Evolutionary conservation across 2,113 vertebrate genomes (phyloP).

Genomic region (Alouatta palliata): DNA sequence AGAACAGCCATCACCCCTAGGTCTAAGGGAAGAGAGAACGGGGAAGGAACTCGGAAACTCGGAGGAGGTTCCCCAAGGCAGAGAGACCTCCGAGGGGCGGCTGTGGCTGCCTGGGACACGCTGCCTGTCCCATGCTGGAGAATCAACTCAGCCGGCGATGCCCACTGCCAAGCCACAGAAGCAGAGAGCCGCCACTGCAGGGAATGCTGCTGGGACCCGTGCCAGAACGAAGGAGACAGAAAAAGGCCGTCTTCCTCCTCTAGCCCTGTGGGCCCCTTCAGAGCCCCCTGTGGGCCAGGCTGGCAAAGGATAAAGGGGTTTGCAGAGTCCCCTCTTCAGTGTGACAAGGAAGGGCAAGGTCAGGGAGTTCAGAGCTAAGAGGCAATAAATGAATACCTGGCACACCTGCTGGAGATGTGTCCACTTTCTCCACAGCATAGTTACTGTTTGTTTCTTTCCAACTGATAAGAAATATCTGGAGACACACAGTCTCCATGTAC

Average conservation of each 20-base stretch:
- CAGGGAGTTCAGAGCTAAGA: neutral
- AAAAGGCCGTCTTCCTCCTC: neutral
- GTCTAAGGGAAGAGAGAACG: neutral
- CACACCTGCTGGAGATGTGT: neutral
- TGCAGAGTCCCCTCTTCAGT: neutral
- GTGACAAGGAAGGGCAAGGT: neutral
- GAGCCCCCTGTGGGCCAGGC: neutral
- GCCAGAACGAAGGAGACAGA: neutral
- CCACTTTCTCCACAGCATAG: neutral
- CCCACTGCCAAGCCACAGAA: accelerated
- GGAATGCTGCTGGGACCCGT: neutral
- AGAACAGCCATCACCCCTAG: neutral
- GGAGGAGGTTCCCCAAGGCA: no score
- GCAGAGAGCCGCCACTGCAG: neutral
- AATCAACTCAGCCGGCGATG: neutral
- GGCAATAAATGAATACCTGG: neutral
- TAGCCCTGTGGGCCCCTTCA: neutral
- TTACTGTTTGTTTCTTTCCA: neutral
- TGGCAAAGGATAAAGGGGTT: neutral
- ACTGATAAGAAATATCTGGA: neutral
- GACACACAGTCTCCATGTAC: neutral
- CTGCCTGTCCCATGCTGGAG: neutral
- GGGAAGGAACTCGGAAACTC: neutral
- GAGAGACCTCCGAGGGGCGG: neutral
- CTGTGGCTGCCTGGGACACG: neutral